Evolutionary conservation across 1,140 invertebrate species (phyloP).

Genomic region (Drosophila gunungcola): DNA sequence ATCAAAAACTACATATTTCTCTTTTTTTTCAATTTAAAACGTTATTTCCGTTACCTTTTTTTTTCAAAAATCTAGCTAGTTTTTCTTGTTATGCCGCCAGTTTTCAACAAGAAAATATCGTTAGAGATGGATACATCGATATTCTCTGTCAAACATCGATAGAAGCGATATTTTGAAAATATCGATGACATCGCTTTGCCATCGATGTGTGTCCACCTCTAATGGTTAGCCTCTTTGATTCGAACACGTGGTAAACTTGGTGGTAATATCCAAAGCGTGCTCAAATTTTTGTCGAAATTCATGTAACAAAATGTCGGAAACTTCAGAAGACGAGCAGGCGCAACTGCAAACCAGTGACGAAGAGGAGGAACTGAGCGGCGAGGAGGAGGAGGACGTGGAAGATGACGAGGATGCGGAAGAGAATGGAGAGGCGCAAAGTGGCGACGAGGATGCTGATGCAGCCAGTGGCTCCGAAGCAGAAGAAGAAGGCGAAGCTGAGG

Average conservation of each 20-base stretch:
- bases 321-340: slow-evolving; percentile 75
- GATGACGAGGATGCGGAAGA: slow-evolving; percentile 27
- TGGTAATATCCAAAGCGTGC: slow-evolving; percentile 46
- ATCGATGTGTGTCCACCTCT: neutral
- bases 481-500: slow-evolving; percentile 13
- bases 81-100: no score
- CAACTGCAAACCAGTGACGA: slow-evolving; percentile 62
- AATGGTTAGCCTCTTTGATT: slow-evolving; percentile 36
- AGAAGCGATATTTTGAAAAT: no score
- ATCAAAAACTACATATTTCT: no score
- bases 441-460: slow-evolving; percentile 7
- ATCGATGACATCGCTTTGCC: no score
- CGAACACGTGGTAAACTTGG: slow-evolving; percentile 47
- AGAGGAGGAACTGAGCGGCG: slow-evolving; percentile 52
- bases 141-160: no score
- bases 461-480: slow-evolving; percentile 7
- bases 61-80: no score
- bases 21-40: no score
- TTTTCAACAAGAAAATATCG: no score
- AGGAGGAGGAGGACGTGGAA: slow-evolving; percentile 29
- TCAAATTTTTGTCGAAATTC: slow-evolving; percentile 6
- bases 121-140: no score
- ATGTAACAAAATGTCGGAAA: slow-evolving; percentile 76
- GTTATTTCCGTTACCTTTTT: no score
- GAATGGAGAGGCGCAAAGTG: slow-evolving; percentile 9